These are phyloP conservation scores for Tonatia bakeri DNA, from an alignment of 2,113 vertebrate genomes.

Conservation along the genomic window DNA sequence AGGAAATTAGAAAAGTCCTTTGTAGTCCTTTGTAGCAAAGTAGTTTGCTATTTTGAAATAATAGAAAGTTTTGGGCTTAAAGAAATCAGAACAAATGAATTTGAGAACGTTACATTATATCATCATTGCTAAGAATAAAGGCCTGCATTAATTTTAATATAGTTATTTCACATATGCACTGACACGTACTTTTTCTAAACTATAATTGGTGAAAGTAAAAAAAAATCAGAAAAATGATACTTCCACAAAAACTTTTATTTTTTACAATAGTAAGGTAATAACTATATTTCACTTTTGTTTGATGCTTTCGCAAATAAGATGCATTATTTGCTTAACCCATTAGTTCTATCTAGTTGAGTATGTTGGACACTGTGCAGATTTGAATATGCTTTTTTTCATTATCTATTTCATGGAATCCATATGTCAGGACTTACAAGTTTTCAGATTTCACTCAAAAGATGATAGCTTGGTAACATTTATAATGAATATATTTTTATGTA, in stretches of 20 bases:
- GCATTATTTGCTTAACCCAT: constrained; percentile 26
- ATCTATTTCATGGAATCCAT: constrained; percentile 67
- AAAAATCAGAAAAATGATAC: neutral
- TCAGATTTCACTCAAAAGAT: neutral
- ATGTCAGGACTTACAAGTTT: constrained; percentile 14
- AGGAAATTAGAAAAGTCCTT: neutral
- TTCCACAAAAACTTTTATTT: neutral
- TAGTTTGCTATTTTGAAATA: neutral
- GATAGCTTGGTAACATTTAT: neutral
- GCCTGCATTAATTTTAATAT: constrained; percentile 8
- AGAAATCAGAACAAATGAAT: neutral
- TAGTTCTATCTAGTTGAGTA: constrained; percentile 64
- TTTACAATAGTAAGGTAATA: neutral
- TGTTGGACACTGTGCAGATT: constrained; percentile 53
- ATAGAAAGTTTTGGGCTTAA: neutral
- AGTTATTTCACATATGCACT: neutral
- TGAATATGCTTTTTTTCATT: constrained; percentile 67
- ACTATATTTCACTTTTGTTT: constrained; percentile 3
- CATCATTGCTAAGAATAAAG: neutral
- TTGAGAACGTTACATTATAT: neutral
- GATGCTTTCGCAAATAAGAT: constrained; percentile 8
- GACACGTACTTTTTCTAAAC: constrained; percentile 13
- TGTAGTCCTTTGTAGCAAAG: too few species aligned
- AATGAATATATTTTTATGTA: neutral
- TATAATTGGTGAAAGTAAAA: constrained; percentile 10